Percentiles rank a stretch among this genome's conserved stretches.
These are phyloP conservation scores for Cerastis rubricosa DNA, from an alignment of 2,888 invertebrate genomes.

Conservation along the genomic window DNA sequence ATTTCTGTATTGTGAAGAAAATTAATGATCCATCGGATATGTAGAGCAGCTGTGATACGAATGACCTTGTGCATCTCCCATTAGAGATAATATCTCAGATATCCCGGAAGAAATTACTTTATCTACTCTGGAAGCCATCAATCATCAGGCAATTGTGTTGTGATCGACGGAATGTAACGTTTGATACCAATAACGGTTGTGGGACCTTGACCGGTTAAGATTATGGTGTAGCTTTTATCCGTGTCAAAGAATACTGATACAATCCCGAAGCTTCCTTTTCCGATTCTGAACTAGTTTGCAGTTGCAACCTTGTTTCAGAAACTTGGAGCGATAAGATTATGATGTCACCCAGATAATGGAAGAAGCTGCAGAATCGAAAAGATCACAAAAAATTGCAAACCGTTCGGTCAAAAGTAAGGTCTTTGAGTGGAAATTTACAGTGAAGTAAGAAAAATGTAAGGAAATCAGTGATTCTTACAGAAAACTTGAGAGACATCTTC, in stretches of 20 bases:
- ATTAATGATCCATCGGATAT: constrained; percentile 50
- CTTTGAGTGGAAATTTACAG: not conserved
- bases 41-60: constrained; percentile 52
- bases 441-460: not conserved
- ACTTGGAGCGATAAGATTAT: not conserved
- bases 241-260: not conserved
- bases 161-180: constrained; percentile 32
- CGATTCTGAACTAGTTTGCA: not conserved
- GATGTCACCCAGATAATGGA: constrained; percentile 5
- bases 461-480: not conserved
- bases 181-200: constrained; percentile 17
- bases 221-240: constrained; percentile 1
- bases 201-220: not conserved
- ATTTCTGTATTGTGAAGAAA: constrained; percentile 36
- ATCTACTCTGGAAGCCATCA: constrained; percentile 40
- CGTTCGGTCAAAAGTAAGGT: not conserved
- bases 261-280: not conserved
- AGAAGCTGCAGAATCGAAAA: not conserved
- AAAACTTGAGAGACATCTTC: not conserved
- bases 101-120: constrained; percentile 48
- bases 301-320: not conserved
- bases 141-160: constrained; percentile 53
- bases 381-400: not conserved
- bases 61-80: constrained; percentile 49
- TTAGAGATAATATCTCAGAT: constrained; percentile 27